phyloP scores from a whole-genome alignment of 2,113 vertebrate genomes.

The Mesembrinibis cayennensis region DNA sequence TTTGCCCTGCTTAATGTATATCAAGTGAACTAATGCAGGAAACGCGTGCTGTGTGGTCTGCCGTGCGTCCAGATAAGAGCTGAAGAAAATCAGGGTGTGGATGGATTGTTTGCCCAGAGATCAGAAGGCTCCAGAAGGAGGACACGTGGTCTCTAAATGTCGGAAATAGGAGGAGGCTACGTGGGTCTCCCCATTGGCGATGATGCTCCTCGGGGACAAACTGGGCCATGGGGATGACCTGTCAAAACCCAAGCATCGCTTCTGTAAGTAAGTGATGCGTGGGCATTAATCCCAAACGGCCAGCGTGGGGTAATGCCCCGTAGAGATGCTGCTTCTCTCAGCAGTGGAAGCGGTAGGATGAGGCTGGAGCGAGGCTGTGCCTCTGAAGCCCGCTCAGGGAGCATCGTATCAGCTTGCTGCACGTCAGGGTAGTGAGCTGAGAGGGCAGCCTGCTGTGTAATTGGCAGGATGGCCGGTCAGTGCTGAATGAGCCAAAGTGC shows the following conservation, averaged over 20 bases:
- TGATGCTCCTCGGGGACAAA: neutral
- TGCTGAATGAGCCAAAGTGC: neutral
- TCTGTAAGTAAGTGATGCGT: neutral
- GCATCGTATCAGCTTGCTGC: too few relatives aligned
- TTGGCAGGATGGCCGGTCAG: rapidly evolving
- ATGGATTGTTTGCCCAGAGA: neutral
- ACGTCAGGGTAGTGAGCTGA: neutral
- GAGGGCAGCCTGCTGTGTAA: neutral
- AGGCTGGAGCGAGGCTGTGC: neutral
- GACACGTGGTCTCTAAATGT: rapidly evolving
- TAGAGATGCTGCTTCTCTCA: neutral
- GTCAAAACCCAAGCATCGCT: neutral
- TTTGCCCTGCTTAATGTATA: neutral
- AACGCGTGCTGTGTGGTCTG: neutral
- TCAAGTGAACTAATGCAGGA: neutral
- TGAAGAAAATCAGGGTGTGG: neutral
- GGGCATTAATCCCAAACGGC: neutral
- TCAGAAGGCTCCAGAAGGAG: neutral
- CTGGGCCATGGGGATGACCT: neutral
- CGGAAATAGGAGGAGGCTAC: neutral
- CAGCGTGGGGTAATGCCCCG: too few relatives aligned
- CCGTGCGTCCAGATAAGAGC: neutral
- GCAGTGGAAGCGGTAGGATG: neutral
- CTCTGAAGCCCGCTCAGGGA: neutral
- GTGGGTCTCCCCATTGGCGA: neutral